Evolutionary conservation across 2,888 invertebrate genomes (phyloP), one percentile per base, ranked within the genome.

Genomic region (Brenthis hecate): DNA sequence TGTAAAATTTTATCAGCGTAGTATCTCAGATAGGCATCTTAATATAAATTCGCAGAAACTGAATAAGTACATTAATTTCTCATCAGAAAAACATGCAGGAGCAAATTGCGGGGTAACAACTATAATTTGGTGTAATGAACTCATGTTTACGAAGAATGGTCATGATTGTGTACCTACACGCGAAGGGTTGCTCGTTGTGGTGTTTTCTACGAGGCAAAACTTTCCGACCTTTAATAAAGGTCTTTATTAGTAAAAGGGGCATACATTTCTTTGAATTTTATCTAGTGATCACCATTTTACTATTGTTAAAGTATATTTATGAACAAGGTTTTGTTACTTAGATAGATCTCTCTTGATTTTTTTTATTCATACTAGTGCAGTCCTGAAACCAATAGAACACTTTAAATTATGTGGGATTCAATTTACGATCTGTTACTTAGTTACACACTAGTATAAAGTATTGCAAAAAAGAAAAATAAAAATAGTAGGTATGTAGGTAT

Each of bases 41-140:
- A 73, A 73, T 73, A 66, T 72, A 72, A 70, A 65, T 72, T 71
- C 64, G 75, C 73, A 72, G 73, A 74, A 80, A 80, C 76, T 73
- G 73, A 66, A 69, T 62, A 70, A 70, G 68, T 72, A 75, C 73
- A 75, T 73, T 83, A 84, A 84, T 80, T 74, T 77, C 80, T 79
- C 85, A 82, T 87, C 83, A 85, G 76, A 70, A 76, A 80, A 81
- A 80, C 82, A 80, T 82, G 81, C 82, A 81, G 84, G 83, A 79
- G 82, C 82, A 86, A 87, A 88, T 85, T 83, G 80, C 83, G 73
- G 72, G 73, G 67, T 81, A 85, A 86, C 81, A 78, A 83, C 85
- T 79, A 82, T 85, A 88, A 88, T 88, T 88, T 86, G 77, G 77
- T 71, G 74, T 87, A 87, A 88, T 85, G 84, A 85, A 82, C 81